Conservation (phyloP, 2,113 vertebrate species). For the Melanotaenia duboulayi region DNA sequence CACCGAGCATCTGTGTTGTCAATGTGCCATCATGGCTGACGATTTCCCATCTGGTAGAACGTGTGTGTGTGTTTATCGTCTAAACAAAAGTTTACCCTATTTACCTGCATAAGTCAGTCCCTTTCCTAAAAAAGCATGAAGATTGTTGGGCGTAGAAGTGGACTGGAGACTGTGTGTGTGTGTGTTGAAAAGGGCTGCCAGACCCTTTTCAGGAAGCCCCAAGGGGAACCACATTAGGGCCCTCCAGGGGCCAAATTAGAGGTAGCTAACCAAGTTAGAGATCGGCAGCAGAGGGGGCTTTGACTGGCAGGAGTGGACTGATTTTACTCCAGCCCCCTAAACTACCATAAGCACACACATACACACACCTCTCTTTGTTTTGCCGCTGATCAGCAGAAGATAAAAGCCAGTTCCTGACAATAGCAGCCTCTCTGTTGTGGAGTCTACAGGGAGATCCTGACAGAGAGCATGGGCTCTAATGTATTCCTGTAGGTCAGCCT, state of each 20-base stretch:
- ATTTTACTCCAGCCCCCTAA: conserved; percentile 38
- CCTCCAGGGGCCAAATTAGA: conserved; percentile 74
- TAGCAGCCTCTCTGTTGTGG: conserved; percentile 51
- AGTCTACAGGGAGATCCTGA: conserved; percentile 65
- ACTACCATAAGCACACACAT: conserved; percentile 21
- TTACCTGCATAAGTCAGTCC: conserved; percentile 51
- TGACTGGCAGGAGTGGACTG: conserved; percentile 61
- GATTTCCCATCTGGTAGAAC: conserved; percentile 54
- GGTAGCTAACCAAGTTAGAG: conserved; percentile 71
- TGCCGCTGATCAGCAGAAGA: conserved; percentile 71
- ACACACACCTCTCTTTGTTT: conserved; percentile 66
- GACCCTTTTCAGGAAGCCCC: conserved; percentile 57
- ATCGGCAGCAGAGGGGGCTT: conserved; percentile 50
- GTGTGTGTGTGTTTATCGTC: conserved; percentile 34
- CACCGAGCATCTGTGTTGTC: conserved; percentile 64
- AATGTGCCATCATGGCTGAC: conserved; percentile 38
- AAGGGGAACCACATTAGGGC: conserved; percentile 61
- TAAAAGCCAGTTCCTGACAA: conserved; percentile 76
- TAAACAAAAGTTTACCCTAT: conserved; percentile 8
- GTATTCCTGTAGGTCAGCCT: conserved; percentile 64
- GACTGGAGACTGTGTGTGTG: conserved; percentile 20
- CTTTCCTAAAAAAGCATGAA: conserved; percentile 18
- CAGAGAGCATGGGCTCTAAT: conserved; percentile 52
- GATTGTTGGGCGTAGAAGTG: conserved; percentile 56
- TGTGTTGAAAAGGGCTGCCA: conserved; percentile 40